Evolutionary conservation across 2,888 invertebrate species (phyloP), one percentile per base, ranked within the genome.

Genomic region (Callimorpha dominula): DNA sequence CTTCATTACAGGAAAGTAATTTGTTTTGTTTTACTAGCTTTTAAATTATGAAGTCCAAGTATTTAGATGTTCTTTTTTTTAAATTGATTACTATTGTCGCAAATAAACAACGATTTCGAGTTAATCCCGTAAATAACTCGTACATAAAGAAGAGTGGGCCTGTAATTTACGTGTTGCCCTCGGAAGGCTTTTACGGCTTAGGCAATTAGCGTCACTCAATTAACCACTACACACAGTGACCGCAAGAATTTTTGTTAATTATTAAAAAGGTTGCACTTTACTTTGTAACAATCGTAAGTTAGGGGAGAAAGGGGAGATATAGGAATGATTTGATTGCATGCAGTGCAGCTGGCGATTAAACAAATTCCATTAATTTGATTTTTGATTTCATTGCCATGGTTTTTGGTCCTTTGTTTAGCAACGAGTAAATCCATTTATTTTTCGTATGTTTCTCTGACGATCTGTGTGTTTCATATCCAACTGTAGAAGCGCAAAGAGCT

Each of bases 171-270:
- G 86, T 83, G 82, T 79, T 80, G 82, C 86, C 91, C 91, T 90
- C 88, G 89, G 89, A 88, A 93, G 93, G 93, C 94, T 94, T 92
- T 94, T 93, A 93, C 90, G 93, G 93, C 92, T 94, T 91, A 92
- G 89, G 92, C 90, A 95, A 95, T 95, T 95, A 95, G 93, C 92
- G 92, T 95, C 95, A 95, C 93, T 94, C 95, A 95, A 94, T 95
- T 95, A 95, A 92, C 88, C 94, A 92, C 93, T 92, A 93, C 88
- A 89, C 86, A 78, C 82, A 82, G 80, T 79, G 86, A 89, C 85
- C 86, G 86, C 89, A 90, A 91, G 93, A 93, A 93, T 92, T 94
- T 94, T 93, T 90, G 93, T 94, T 94, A 94, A 95, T 95, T 91
- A 94, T 95, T 95, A 94, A 95, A 94, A 93, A 93, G 94, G 93